These are phyloP conservation scores for Strigamia maritima DNA, from an alignment of 2,888 invertebrate species.

Conservation along the genomic window DNA sequence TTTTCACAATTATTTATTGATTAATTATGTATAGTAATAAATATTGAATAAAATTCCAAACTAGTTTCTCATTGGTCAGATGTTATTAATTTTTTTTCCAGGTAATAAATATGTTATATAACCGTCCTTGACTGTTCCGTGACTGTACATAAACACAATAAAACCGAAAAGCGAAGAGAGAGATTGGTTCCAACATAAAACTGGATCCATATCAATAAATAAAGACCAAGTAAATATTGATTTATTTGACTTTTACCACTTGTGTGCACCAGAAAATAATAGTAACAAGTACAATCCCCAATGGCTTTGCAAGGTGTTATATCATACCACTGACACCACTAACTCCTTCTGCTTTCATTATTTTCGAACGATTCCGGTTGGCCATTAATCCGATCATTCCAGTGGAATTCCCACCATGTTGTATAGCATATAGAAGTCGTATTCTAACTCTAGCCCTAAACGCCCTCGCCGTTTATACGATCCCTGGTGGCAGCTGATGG, in stretches of 20 bases:
- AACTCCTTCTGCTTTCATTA: constrained; percentile 30
- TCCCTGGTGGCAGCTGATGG: constrained; percentile 32
- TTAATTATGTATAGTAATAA: no score
- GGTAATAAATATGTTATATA: no score
- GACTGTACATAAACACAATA: neutral
- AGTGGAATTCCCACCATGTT: constrained; percentile 25
- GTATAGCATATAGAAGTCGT: neutral
- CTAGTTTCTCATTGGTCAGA: no score
- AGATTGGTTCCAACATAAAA: neutral
- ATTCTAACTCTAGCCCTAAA: neutral
- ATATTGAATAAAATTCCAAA: no score
- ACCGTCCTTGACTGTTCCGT: no score
- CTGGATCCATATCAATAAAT: neutral
- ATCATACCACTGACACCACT: constrained; percentile 28
- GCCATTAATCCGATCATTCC: constrained; percentile 32
- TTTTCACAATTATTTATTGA: no score
- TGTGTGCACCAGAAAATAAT: constrained; percentile 7
- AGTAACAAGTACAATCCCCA: constrained; percentile 21
- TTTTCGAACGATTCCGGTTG: constrained; percentile 34
- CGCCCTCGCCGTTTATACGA: constrained; percentile 18
- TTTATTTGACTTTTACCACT: constrained; percentile 22
- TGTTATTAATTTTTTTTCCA: no score
- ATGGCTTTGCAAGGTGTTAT: constrained; percentile 21
- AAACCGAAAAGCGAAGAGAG: neutral
- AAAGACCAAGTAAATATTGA: constrained; percentile 19